phyloP scores from a whole-genome alignment of 2,113 vertebrate genomes.

The Benitochromis conjunctus region DNA sequence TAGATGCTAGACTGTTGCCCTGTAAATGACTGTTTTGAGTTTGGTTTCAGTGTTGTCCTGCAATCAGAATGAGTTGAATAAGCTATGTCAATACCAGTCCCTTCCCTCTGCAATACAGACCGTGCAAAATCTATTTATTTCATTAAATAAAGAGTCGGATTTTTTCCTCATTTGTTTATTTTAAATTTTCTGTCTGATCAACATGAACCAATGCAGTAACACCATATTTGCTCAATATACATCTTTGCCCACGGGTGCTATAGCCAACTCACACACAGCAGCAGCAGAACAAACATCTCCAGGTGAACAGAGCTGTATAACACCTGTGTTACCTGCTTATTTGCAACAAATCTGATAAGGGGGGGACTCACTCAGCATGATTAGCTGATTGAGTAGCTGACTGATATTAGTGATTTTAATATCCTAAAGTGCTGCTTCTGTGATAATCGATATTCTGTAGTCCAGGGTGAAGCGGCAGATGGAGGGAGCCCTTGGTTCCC shows the following conservation, averaged over 20 bases:
- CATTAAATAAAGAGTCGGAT: constrained; percentile 42
- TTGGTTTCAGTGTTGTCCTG: neutral
- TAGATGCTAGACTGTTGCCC: neutral
- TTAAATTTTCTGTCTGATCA: neutral
- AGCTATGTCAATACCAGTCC: neutral
- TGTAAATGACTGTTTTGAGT: neutral
- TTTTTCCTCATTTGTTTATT: constrained; percentile 5
- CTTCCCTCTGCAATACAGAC: neutral
- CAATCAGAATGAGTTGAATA: neutral
- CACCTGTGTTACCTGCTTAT: neutral
- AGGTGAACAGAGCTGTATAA: neutral
- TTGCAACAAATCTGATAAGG: neutral
- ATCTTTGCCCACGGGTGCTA: neutral
- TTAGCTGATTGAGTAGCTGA: neutral
- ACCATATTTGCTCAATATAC: neutral
- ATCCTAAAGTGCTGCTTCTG: neutral
- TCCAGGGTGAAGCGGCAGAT: neutral
- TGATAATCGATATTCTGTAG: neutral
- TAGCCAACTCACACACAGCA: neutral
- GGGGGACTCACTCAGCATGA: neutral
- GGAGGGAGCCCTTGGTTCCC: neutral
- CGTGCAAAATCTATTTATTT: constrained; percentile 1
- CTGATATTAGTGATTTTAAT: neutral
- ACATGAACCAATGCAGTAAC: neutral
- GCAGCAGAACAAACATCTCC: neutral